Evolutionary conservation across 2,797 vertebrate species (phyloP), one percentile per base, ranked within the genome.

Genomic region (Euthynnus affinis): DNA sequence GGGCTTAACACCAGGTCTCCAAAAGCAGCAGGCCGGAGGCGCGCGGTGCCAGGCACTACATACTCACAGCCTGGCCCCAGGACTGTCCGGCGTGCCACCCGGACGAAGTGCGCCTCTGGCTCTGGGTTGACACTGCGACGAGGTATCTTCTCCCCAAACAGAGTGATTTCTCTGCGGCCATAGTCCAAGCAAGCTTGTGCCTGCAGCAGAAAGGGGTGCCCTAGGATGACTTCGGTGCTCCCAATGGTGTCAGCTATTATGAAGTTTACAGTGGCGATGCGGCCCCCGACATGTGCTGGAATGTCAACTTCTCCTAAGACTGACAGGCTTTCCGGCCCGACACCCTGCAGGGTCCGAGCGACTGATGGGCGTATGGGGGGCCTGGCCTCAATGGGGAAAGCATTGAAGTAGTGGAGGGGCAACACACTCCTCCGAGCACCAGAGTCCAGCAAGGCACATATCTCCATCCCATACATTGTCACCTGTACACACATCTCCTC

Each of bases 181-280:
- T 58, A 48, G 8, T 69, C 42, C 72, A 79, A 9, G 32, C 37
- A 3, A 4, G 7, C 9, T 52, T 3, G 5, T 17, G 23, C 9
- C 37, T 85, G 73, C 0, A 7, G 8, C 51, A 87, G 46, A 3
- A 90, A 87, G 9, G 69, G 74, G 17, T 84, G 69, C 1, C 76
- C 84, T 17, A 90, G 66, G 29, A 89, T 84, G 20, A 74, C 66
- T 3, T 89, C 69, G 0, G 62, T 70, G 25, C 10, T 65, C 20
- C 64, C 69, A 0, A 60, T 59, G 10, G 59, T 34, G 52, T 87
- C 62, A 1, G 75, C 81, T 4, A 87, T 20, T 1, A 83, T 42
- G 0, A 83, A 86, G 25, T 76, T 64, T 1, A 81, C 72, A 44
- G 57, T 51, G 5, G 53, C 44, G 0, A 22, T 2, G 2, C 14